phyloP scores from a whole-genome alignment of 2,113 vertebrate species.

The Cettia cetti region DNA sequence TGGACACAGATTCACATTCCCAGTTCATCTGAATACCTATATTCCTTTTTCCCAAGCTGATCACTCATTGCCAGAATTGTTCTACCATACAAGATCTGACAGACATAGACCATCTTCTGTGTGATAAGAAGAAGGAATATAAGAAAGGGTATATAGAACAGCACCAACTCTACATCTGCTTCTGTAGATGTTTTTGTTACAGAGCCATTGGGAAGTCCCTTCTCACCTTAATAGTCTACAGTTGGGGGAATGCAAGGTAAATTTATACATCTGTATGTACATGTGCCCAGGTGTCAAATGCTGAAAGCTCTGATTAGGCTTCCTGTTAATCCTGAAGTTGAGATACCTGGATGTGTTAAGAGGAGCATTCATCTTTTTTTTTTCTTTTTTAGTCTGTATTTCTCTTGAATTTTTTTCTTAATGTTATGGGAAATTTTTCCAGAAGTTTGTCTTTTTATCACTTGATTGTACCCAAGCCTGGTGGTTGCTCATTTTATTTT shows the following conservation, averaged over 20 bases:
- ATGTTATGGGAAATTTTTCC: background rate
- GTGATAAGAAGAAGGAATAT: background rate
- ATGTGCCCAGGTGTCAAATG: background rate
- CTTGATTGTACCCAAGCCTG: background rate
- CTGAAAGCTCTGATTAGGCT: background rate
- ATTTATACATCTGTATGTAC: background rate
- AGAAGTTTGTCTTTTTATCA: background rate
- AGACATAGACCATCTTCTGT: background rate
- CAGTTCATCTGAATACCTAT: background rate
- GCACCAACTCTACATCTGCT: background rate
- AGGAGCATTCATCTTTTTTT: background rate
- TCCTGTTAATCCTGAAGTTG: background rate
- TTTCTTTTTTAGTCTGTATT: background rate
- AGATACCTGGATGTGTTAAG: background rate
- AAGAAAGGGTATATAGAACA: background rate
- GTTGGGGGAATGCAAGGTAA: accelerated
- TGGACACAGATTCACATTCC: background rate
- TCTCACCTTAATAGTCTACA: background rate
- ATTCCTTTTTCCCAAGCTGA: background rate
- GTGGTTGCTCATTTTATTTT: background rate
- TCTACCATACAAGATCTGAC: background rate
- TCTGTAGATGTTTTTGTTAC: background rate
- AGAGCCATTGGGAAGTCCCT: accelerated
- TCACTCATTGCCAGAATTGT: background rate
- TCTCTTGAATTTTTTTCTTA: background rate